These are phyloP conservation scores for Agrypnus murinus DNA, from an alignment of 2,888 invertebrate species.

Conservation along the genomic window DNA sequence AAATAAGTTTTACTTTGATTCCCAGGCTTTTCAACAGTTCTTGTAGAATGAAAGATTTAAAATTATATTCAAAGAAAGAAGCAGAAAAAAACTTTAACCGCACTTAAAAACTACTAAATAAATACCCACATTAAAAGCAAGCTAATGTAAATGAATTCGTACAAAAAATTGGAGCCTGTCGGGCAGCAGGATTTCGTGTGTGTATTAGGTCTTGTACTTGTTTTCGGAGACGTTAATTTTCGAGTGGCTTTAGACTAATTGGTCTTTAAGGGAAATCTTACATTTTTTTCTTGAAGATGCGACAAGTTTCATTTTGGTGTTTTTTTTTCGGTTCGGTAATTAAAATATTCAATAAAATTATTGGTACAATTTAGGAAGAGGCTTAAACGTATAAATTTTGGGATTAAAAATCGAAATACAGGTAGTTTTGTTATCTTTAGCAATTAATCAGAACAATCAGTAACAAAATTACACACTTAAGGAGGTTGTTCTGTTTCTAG, in stretches of 20 bases:
- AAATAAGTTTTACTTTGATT: neutral
- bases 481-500: neutral
- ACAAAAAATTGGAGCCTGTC: conserved; percentile 48
- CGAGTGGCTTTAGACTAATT: conserved; percentile 47
- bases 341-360: too few species aligned
- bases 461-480: conserved; percentile 8
- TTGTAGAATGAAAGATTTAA: conserved; percentile 34
- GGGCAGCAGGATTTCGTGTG: conserved; percentile 40
- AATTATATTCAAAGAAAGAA: conserved; percentile 12
- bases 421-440: conserved; percentile 5
- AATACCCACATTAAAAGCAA: conserved; percentile 46
- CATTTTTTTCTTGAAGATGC: too few species aligned
- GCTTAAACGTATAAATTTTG: neutral
- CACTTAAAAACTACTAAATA: conserved; percentile 48
- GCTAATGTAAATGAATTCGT: conserved; percentile 48
- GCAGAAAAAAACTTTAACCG: conserved; percentile 34
- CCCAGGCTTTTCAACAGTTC: conserved; percentile 24
- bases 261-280: conserved; percentile 23
- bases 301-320: too few species aligned
- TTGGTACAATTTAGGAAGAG: too few species aligned
- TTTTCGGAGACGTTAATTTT: conserved; percentile 42
- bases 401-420: neutral
- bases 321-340: too few species aligned
- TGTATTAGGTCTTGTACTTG: conserved; percentile 11
- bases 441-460: conserved; percentile 18